Evolutionary conservation across 2,888 invertebrate genomes (phyloP), one percentile per base, ranked within the genome.

Genomic region (Caenorhabditis sulstoni): DNA sequence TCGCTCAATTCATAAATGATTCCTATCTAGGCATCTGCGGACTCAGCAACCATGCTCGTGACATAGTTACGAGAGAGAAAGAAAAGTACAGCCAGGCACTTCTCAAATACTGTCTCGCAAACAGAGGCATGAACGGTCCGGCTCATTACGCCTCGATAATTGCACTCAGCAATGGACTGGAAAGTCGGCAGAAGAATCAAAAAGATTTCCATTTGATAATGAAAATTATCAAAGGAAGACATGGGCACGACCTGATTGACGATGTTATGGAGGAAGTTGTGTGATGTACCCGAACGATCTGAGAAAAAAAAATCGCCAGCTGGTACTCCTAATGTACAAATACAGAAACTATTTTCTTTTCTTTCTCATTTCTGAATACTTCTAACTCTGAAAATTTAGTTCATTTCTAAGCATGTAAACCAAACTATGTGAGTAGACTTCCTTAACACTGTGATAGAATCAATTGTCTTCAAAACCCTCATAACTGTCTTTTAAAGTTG

Each of bases 121-220:
- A 74, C 50, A 58, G 81, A 20, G 81, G 81, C 39, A 58, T 57
- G 29, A 62, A 65, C 18, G 79, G 82, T 11, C 79, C 83, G 1
- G 62, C 71, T 45, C 77, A 81, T 23, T 83, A 77, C 23, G 81
- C 75, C 3, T 50, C 79, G 4, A 79, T 76, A 22, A 44, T 83
- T 29, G 78, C 77, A 1, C 45, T 83, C n/a, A 77, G 73, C 29
- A 62, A 77, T 16, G 58, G 58, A 9, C n/a, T 83, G 29, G 83
- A 83, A 49, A 47, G 35, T 23, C 50, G 65, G 9, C 66, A 77
- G 16, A 73, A 76, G 35, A 62, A 75, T 11, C 77, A 75, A 29
- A 81, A 80, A 39, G 83, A 83, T 53, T 61, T 80, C 4, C 83
- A 83, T 71, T 14, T 80, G 7, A 35, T 76, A 0, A 20, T 79